A percentile compares a stretch with the other conserved stretches of the same genome.
Conservation (phyloP, 1,140 invertebrate genomes). For the Ceratoteleas bidentatus region DNA sequence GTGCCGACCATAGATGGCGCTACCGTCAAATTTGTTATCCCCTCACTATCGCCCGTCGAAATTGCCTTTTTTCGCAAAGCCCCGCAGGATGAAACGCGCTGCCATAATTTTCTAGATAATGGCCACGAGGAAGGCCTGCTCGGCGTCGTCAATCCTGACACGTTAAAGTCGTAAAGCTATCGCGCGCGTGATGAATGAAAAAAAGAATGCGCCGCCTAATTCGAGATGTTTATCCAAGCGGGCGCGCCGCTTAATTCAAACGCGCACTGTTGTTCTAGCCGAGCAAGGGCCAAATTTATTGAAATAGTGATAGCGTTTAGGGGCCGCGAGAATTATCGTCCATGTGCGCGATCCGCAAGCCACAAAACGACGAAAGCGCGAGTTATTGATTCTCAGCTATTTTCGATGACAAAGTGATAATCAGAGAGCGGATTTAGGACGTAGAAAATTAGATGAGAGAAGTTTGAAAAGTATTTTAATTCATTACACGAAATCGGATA, state of each 20-base stretch:
- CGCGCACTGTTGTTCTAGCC: conserved; percentile 70
- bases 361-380: too few species aligned
- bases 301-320: conserved; percentile 67
- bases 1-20: too few species aligned
- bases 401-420: too few species aligned
- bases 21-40: too few species aligned
- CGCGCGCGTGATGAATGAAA: conserved; percentile 67
- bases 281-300: conserved; percentile 69
- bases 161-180: conserved; percentile 68
- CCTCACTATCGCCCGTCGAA: too few species aligned
- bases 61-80: conserved; percentile 32
- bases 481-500: too few species aligned
- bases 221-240: conserved; percentile 72
- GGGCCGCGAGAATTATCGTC: conserved; percentile 64
- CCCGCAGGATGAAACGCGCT: conserved; percentile 19
- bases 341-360: conserved; percentile 47
- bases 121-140: conserved; percentile 61
- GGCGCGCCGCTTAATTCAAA: conserved; percentile 72
- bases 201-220: conserved; percentile 70
- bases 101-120: conserved; percentile 58
- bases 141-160: conserved; percentile 63
- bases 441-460: too few species aligned
- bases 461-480: too few species aligned
- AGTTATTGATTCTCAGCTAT: too few species aligned
- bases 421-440: too few species aligned